Percentiles rank a stretch among this genome's conserved stretches.
Conservation (phyloP, 2,113 vertebrate species). For the Tiliqua scincoides region DNA sequence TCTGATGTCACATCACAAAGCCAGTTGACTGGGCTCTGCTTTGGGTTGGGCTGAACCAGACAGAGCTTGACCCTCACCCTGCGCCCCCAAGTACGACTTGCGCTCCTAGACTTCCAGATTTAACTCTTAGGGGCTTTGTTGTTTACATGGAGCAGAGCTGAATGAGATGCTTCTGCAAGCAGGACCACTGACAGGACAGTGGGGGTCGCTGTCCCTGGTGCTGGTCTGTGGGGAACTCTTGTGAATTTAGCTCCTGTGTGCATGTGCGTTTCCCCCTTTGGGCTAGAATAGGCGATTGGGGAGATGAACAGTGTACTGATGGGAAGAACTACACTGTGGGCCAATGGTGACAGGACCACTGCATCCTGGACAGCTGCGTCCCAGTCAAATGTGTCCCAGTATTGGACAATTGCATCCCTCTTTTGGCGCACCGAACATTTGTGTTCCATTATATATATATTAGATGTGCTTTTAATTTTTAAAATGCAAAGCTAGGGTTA, state of each 20-base stretch:
- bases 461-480: too few relatives aligned
- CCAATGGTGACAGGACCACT: too few relatives aligned
- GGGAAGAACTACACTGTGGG: not conserved
- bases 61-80: not conserved
- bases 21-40: not conserved
- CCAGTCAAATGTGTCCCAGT: too few relatives aligned
- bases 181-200: not conserved
- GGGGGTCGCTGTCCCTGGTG: not conserved
- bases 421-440: too few relatives aligned
- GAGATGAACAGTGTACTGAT: not conserved
- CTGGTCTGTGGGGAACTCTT: not conserved
- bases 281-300: not conserved
- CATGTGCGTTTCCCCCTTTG: not conserved
- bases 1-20: not conserved
- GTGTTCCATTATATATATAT: too few relatives aligned
- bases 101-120: not conserved
- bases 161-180: not conserved
- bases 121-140: too few relatives aligned
- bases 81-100: too few relatives aligned
- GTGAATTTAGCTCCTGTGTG: too few relatives aligned
- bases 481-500: too few relatives aligned
- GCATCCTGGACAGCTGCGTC: too few relatives aligned
- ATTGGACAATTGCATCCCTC: too few relatives aligned
- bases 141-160: not conserved
- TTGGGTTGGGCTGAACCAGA: not conserved